Evolutionary conservation across 1,140 invertebrate genomes (phyloP).

Genomic region (Procambarus virginalis): DNA sequence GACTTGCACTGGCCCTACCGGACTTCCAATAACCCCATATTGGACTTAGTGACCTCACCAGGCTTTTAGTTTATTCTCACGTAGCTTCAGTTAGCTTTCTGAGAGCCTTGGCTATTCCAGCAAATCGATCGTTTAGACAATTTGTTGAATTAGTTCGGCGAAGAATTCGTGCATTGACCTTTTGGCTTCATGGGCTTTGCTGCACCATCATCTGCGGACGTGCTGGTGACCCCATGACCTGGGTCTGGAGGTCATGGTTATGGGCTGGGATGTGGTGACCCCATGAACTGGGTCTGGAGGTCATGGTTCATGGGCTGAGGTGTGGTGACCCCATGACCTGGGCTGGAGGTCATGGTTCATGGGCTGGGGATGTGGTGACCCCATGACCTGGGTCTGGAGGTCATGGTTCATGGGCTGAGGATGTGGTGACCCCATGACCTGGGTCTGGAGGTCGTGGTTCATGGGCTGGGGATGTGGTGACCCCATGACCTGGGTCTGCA

Average conservation of each 20-base stretch:
- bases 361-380: not conserved
- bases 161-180: too few relatives aligned
- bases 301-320: not conserved
- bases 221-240: not conserved
- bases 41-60: too few relatives aligned
- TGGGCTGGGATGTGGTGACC: not conserved
- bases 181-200: not conserved
- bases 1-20: not conserved
- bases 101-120: not conserved
- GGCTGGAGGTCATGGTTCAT: not conserved
- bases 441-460: not conserved
- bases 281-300: not conserved
- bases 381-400: not conserved
- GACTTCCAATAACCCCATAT: not conserved
- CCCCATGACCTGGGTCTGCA: not conserved
- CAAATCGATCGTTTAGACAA: not conserved
- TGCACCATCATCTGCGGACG: not conserved
- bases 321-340: not conserved
- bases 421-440: not conserved
- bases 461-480: not conserved
- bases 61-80: too few relatives aligned
- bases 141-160: not conserved
- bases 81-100: too few relatives aligned
- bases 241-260: not conserved
- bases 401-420: not conserved